phyloP scores from a whole-genome alignment of 1,140 invertebrate species.

The Panagrolaimus sp. region DNA sequence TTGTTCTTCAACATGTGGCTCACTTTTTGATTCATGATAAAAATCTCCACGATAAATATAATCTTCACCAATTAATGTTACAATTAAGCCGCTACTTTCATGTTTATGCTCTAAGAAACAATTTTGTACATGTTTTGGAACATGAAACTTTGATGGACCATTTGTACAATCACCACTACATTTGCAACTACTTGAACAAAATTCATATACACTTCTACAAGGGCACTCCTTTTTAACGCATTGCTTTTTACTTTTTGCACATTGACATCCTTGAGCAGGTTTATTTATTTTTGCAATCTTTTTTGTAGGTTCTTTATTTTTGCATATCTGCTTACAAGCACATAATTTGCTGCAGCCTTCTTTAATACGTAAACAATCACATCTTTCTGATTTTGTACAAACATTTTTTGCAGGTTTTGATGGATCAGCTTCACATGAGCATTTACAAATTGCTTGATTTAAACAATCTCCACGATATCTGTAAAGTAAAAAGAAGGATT shows the following conservation, averaged over 20 bases:
- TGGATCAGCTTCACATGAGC: conserved; percentile 58
- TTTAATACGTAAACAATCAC: conserved; percentile 57
- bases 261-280: conserved; percentile 54
- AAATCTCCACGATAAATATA: conserved; percentile 58
- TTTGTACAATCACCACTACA: conserved; percentile 57
- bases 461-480: conserved; percentile 58
- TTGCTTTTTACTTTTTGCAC: conserved; percentile 56
- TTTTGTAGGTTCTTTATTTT: conserved; percentile 56
- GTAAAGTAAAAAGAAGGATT: conserved; percentile 19
- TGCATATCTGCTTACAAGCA: conserved; percentile 58
- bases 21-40: conserved; percentile 55
- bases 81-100: conserved; percentile 57
- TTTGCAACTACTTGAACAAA: conserved; percentile 56
- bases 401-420: conserved; percentile 57
- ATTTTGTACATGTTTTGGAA: conserved; percentile 58
- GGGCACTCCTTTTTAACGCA: conserved; percentile 58
- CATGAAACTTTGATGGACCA: conserved; percentile 55
- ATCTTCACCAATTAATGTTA: conserved; percentile 57
- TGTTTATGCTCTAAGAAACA: conserved; percentile 58
- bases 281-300: conserved; percentile 48
- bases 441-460: conserved; percentile 58
- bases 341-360: conserved; percentile 56
- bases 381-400: conserved; percentile 53
- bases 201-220: conserved; percentile 55
- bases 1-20: conserved; percentile 58